phyloP scores from a whole-genome alignment of 35 echinoderm and acorn worm genomes.

The Amphiura filiformis region DNA sequence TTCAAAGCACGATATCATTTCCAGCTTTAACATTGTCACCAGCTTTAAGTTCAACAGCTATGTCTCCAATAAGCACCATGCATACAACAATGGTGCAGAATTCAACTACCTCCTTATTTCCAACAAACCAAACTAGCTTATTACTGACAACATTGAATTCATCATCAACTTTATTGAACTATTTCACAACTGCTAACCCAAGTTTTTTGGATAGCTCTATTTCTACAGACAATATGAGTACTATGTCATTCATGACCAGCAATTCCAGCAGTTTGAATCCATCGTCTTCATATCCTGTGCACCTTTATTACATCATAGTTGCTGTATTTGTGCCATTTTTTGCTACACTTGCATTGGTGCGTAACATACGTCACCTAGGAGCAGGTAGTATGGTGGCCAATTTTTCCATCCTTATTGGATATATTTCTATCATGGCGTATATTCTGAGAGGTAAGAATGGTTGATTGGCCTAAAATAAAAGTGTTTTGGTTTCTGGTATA shows the following conservation, averaged over 20 bases:
- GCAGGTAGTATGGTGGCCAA: conserved; percentile 79
- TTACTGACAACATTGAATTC: too few species aligned
- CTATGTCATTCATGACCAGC: too few species aligned
- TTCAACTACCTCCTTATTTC: background rate
- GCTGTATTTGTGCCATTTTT: conserved; percentile 78
- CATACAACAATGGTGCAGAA: background rate
- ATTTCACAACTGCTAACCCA: too few species aligned
- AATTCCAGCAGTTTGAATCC: background rate
- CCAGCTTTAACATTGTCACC: background rate
- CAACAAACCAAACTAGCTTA: too few species aligned
- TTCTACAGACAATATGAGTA: too few species aligned
- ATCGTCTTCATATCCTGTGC: background rate
- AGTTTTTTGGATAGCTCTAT: background rate
- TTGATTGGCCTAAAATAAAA: too few species aligned
- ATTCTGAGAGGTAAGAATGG: too few species aligned
- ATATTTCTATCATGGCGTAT: conserved; percentile 34
- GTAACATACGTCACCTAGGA: conserved; percentile 68
- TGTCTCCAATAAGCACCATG: background rate
- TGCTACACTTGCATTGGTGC: conserved; percentile 61
- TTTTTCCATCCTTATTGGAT: conserved; percentile 58
- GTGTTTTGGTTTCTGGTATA: too few species aligned
- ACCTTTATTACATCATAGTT: conserved; percentile 37
- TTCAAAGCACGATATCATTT: conserved; percentile 4
- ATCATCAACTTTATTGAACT: too few species aligned
- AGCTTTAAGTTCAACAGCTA: background rate